These are phyloP conservation scores for Cataglyphis altisquamis DNA, from an alignment of 2,888 invertebrate genomes.

Conservation along the genomic window DNA sequence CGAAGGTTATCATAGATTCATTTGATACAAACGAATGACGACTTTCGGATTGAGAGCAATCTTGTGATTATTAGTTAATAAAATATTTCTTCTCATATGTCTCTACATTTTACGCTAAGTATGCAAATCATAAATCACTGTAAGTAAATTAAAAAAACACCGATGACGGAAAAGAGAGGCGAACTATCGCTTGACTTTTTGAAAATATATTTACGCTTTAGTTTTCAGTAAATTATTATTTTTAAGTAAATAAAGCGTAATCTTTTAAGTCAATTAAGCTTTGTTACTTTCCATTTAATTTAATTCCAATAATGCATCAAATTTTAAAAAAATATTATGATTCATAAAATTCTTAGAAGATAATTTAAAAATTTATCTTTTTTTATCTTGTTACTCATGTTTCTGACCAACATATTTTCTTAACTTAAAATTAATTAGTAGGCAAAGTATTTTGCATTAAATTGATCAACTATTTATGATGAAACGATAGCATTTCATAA, in stretches of 20 bases:
- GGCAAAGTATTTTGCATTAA: not conserved
- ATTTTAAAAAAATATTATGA: conserved; percentile 3
- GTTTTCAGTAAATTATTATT: not conserved
- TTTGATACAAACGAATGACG: conserved; percentile 11
- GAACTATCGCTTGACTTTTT: conserved; percentile 28
- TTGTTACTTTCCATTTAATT: conserved; percentile 1
- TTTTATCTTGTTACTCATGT: not conserved
- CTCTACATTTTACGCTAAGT: conserved; percentile 1
- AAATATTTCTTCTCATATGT: conserved; percentile 7
- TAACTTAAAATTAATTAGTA: not conserved
- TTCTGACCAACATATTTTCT: not conserved
- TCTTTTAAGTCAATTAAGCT: conserved; percentile 1
- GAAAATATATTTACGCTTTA: not conserved
- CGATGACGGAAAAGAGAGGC: not conserved
- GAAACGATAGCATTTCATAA: not conserved
- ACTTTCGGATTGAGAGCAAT: conserved; percentile 2
- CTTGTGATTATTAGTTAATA: not conserved
- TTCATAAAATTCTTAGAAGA: not conserved
- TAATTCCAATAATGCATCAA: conserved; percentile 1
- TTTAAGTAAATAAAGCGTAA: not conserved
- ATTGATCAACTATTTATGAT: not conserved
- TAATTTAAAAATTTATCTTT: not conserved
- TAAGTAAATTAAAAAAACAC: not conserved
- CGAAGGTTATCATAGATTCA: conserved; percentile 61
- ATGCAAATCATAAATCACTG: conserved; percentile 12